Conservation (phyloP, 2,888 invertebrate genomes). For the Fragum fragum region DNA sequence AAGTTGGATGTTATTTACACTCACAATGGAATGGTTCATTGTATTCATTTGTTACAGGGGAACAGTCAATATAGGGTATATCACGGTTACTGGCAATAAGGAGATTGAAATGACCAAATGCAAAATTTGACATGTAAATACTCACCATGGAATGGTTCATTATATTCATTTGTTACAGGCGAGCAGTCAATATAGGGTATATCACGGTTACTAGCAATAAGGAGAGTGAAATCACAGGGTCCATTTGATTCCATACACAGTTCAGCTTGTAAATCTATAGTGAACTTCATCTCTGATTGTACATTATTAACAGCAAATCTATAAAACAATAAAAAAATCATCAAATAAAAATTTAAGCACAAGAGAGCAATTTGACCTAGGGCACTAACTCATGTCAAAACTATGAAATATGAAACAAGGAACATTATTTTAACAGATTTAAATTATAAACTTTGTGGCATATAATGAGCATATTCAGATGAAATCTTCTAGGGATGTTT, state of each 20-base stretch:
- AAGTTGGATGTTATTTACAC: too few species aligned
- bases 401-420: too few species aligned
- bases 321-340: background rate
- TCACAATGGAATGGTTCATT: slow-evolving; percentile 41
- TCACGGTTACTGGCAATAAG: slow-evolving; percentile 25
- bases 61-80: slow-evolving; percentile 31
- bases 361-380: too few species aligned
- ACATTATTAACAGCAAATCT: slow-evolving; percentile 48
- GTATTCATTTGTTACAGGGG: slow-evolving; percentile 28
- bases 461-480: too few species aligned
- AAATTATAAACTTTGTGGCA: too few species aligned
- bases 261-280: slow-evolving; percentile 48
- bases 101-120: too few species aligned
- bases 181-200: slow-evolving; percentile 32
- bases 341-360: too few species aligned
- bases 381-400: too few species aligned
- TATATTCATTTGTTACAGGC: slow-evolving; percentile 31
- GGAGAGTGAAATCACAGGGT: slow-evolving; percentile 20
- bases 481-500: too few species aligned
- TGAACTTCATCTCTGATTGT: slow-evolving; percentile 49
- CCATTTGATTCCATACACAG: slow-evolving; percentile 46
- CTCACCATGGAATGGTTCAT: slow-evolving; percentile 40
- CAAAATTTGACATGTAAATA: too few species aligned
- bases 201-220: slow-evolving; percentile 24
- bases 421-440: too few species aligned